Conservation (phyloP, 1,140 invertebrate species). For the Cyphomyrmex costatus region DNA sequence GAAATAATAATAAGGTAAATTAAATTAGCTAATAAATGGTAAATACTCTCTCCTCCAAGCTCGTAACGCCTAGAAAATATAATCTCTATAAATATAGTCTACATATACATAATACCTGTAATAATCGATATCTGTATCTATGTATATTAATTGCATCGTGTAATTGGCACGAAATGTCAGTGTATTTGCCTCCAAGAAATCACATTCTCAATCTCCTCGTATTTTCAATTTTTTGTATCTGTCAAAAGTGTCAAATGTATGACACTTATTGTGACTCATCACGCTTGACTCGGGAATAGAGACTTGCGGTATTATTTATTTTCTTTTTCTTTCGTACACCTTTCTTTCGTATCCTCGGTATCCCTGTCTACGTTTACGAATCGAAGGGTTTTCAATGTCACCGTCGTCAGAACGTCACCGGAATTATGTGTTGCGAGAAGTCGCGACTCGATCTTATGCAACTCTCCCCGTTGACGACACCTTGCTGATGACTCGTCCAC, state of each 20-base stretch:
- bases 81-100: slow-evolving; percentile 13
- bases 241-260: background rate
- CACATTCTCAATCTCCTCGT: background rate
- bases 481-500: background rate
- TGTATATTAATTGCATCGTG: slow-evolving; percentile 14
- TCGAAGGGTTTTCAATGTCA: background rate
- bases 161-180: background rate
- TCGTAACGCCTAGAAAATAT: slow-evolving; percentile 6
- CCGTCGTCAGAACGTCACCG: background rate
- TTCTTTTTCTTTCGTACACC: background rate
- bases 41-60: too few relatives aligned
- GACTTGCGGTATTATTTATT: slow-evolving; percentile 7
- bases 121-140: background rate
- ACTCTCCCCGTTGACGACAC: background rate
- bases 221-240: background rate
- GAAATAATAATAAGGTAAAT: too few relatives aligned
- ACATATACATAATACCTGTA: background rate
- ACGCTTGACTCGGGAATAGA: background rate
- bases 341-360: too few relatives aligned
- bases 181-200: background rate
- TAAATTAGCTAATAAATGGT: background rate
- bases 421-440: slow-evolving; percentile 7
- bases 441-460: background rate
- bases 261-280: background rate
- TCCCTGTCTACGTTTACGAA: background rate